Conservation (phyloP, 1,140 invertebrate species). For the Penaeus vannamei region DNA sequence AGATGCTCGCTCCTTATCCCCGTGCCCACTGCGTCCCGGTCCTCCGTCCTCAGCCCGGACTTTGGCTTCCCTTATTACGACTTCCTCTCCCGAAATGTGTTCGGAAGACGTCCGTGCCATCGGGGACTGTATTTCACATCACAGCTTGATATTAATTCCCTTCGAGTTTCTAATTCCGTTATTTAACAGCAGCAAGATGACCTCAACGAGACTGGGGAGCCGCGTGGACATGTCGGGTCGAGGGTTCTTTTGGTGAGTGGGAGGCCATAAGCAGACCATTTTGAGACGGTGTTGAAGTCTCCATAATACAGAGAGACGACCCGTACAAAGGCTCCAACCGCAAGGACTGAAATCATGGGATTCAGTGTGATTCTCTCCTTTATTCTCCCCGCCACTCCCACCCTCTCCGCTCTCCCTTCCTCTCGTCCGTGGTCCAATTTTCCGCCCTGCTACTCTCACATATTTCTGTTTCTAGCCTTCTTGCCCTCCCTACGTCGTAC, state of each 20-base stretch:
- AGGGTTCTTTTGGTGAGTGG: background rate
- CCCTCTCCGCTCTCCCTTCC: background rate
- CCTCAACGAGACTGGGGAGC: too few relatives aligned
- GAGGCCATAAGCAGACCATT: constrained; percentile 2
- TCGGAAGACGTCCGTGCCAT: background rate
- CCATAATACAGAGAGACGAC: constrained; percentile 38
- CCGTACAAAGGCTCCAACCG: constrained; percentile 28
- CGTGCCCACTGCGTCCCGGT: too few relatives aligned
- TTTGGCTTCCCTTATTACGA: too few relatives aligned
- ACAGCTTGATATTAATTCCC: too few relatives aligned
- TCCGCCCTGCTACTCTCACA: background rate
- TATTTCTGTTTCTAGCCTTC: background rate
- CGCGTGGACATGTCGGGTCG: background rate
- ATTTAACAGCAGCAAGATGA: too few relatives aligned
- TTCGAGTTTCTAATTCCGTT: too few relatives aligned
- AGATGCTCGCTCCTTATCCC: too few relatives aligned
- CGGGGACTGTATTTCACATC: too few relatives aligned
- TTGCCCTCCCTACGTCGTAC: background rate
- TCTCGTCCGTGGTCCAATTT: background rate
- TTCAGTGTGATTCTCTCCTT: background rate
- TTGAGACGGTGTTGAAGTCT: constrained; percentile 39
- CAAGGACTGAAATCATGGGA: constrained; percentile 26
- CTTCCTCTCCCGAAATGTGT: background rate
- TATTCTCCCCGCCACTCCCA: background rate
- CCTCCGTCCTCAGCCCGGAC: too few relatives aligned